Evolutionary conservation across 2,888 invertebrate genomes (phyloP).

Genomic region (Carterocephalus palaemon): DNA sequence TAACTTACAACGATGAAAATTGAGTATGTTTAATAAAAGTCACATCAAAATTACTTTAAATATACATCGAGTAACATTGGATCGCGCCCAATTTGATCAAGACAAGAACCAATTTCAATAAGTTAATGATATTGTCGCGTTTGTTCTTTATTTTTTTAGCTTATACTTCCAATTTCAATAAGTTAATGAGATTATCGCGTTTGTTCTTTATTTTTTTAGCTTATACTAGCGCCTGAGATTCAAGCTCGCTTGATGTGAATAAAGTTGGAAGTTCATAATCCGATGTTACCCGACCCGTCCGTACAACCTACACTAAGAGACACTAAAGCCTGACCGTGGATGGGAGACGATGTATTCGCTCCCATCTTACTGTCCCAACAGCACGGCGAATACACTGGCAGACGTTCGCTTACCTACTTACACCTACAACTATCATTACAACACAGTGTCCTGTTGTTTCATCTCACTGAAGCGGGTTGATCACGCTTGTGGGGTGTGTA

Average conservation of each 20-base stretch:
- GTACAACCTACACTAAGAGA: too few species aligned
- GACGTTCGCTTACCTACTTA: conserved; percentile 12
- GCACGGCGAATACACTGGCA: conserved; percentile 21
- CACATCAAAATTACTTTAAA: conserved; percentile 23
- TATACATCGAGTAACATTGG: conserved; percentile 18
- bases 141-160: too few species aligned
- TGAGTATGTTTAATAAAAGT: conserved; percentile 28
- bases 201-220: too few species aligned
- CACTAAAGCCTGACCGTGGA: not conserved
- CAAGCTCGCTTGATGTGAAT: too few species aligned
- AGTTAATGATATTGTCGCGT: too few species aligned
- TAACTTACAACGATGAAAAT: conserved; percentile 35
- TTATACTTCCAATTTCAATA: too few species aligned
- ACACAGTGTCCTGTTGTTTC: conserved; percentile 21
- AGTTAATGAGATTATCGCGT: too few species aligned
- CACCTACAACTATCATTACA: conserved; percentile 8
- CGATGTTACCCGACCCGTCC: too few species aligned
- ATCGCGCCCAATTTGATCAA: conserved; percentile 4
- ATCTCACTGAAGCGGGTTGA: conserved; percentile 23
- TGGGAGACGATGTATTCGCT: conserved; percentile 6
- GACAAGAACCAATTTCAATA: too few species aligned
- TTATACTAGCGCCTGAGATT: too few species aligned
- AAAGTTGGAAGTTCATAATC: too few species aligned
- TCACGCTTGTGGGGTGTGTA: not conserved
- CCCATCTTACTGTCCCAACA: conserved; percentile 40